Evolutionary conservation across 37 sponge, comb jelly and placozoan species (phyloP), one percentile per base, ranked within the genome.

Genomic region (Chondrosia reniformis): DNA sequence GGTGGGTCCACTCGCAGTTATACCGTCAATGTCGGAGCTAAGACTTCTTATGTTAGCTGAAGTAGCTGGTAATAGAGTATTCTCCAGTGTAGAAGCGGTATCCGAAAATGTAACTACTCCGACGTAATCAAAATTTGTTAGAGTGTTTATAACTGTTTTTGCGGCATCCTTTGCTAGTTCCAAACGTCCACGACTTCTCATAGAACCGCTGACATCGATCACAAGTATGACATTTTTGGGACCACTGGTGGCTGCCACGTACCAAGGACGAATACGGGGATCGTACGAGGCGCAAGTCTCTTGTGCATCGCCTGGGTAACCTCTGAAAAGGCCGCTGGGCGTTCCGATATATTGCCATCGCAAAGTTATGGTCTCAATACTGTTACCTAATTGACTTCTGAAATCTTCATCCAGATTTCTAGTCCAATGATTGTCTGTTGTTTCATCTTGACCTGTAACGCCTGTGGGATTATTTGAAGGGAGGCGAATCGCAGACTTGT

Each of bases 241-340:
- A 32, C 81, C 81, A 25, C 63, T 57, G 52, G 76, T 80, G 31
- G 81, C 72, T 0, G 81, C 72, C 4, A 80, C 33, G 81, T 80
- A 80, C 81, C 81, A 80, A 1, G 81, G 81, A 12, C 81, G 77
- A 3, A 76, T 1, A 2, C 77, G 43, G 3, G 81, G 81, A 40
- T 80, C 81, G 76, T 76, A 80, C 1, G 21, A 27, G 9, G 19
- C n/a, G 10, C 72, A 69, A 9, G 5, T 13, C 36, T 69, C 24
- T 44, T 69, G 72, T 17, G 72, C 24, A 39, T 17, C 17, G 24
- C 72, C 72, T 2, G 72, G 72, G 44, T 34, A 69, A 25, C 39
- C n/a, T 6, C 72, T 41, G 3, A 1, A 5, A 4, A 39, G 15
- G 10, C 72, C 44, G 25, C 19, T 69, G 15, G 72, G 72, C 24